A percentile compares a stretch with the other conserved stretches of the same genome.
Conservation (phyloP, 2,113 vertebrate genomes). For the Chamaetylas fuelleborni region DNA sequence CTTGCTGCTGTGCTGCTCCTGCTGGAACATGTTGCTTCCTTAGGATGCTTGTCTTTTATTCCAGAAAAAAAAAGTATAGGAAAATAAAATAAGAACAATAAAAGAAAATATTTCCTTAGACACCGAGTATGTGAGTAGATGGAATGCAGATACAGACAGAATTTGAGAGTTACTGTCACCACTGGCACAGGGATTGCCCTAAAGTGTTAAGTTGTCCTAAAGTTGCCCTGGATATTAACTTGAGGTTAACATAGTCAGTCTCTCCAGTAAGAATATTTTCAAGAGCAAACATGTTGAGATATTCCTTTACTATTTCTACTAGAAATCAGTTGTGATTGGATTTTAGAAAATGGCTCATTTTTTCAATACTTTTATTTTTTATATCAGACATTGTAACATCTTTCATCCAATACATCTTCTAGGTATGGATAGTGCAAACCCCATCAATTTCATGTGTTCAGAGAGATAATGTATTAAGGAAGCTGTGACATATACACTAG, state of each 20-base stretch:
- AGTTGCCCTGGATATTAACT: background rate
- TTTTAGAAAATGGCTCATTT: background rate
- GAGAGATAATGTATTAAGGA: conserved; percentile 34
- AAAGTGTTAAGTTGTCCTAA: background rate
- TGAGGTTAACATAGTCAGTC: background rate
- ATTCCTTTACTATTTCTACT: background rate
- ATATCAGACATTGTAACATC: background rate
- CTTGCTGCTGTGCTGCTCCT: background rate
- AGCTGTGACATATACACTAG: background rate
- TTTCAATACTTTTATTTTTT: background rate
- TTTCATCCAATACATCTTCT: background rate
- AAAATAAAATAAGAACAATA: background rate
- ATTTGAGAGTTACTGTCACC: background rate
- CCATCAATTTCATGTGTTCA: conserved; percentile 12
- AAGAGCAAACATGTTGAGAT: background rate
- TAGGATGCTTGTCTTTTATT: background rate
- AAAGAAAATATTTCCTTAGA: background rate
- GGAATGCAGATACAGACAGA: background rate
- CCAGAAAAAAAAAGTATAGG: background rate
- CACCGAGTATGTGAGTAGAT: background rate
- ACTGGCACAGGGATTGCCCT: background rate
- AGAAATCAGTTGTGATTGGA: background rate
- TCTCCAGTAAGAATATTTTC: background rate
- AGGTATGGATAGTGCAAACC: background rate
- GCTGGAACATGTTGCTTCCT: background rate